Evolutionary conservation across 23 tunicate species (phyloP).

Genomic region (Halocynthia roretzi): DNA sequence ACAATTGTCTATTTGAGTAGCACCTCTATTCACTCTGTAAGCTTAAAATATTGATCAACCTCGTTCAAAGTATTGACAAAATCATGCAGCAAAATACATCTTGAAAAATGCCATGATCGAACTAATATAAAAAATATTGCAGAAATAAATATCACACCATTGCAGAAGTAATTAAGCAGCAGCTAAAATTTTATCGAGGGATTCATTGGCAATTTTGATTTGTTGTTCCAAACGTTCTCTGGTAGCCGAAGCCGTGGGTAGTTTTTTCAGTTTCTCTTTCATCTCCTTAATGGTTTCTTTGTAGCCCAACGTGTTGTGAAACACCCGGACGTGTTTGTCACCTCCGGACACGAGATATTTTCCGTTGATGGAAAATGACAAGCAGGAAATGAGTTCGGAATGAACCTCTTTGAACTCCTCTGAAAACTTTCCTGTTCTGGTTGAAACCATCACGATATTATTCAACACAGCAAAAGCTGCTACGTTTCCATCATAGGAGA

Average conservation of each 20-base stretch:
- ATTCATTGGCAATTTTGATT: conserved; percentile 29
- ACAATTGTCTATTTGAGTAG: too few species aligned
- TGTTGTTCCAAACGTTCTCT: conserved; percentile 44
- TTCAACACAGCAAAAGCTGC: conserved; percentile 66
- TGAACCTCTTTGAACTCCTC: conserved; percentile 55
- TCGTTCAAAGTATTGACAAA: too few species aligned
- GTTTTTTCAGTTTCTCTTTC: conserved; percentile 29
- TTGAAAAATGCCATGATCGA: too few species aligned
- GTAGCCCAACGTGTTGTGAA: conserved; percentile 75
- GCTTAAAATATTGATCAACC: too few species aligned
- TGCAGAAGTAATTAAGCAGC: not conserved
- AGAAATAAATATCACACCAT: too few species aligned
- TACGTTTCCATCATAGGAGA: conserved; percentile 74
- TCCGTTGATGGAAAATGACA: conserved; percentile 72
- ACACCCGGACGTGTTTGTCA: conserved; percentile 78
- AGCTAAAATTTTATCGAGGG: conserved; percentile 33
- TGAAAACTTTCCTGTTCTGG: conserved; percentile 46
- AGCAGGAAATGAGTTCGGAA: conserved; percentile 36
- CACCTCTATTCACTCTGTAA: too few species aligned
- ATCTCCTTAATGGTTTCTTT: conserved; percentile 69
- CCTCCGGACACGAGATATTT: conserved; percentile 65
- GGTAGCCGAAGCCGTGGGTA: conserved; percentile 33
- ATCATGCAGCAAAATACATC: too few species aligned
- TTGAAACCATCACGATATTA: conserved; percentile 59
- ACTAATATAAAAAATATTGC: too few species aligned